Evolutionary conservation across 2,888 invertebrate genomes (phyloP).

Genomic region (Plagodis pulveraria): DNA sequence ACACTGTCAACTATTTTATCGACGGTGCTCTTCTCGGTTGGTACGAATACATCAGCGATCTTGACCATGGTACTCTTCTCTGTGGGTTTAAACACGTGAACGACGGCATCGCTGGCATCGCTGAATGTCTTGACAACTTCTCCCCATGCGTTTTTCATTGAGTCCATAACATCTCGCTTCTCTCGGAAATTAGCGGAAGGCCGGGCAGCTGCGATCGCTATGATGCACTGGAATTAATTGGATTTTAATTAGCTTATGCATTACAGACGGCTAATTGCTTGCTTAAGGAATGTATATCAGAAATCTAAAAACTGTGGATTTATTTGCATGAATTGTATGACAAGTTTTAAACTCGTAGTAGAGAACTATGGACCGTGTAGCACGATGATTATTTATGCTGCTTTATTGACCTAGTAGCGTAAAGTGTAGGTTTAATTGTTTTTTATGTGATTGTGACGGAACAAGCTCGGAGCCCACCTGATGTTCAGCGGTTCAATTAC

Average conservation of each 20-base stretch:
- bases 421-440: too few relatives aligned
- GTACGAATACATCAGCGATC: constrained; percentile 58
- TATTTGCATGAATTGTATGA: too few relatives aligned
- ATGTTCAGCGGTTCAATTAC: too few relatives aligned
- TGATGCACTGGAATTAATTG: constrained; percentile 48
- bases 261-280: constrained; percentile 18
- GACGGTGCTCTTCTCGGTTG: constrained; percentile 68
- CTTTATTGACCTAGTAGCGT: too few relatives aligned
- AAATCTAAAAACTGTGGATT: background rate
- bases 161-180: constrained; percentile 71
- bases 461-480: too few relatives aligned
- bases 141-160: constrained; percentile 70
- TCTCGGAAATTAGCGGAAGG: constrained; percentile 50
- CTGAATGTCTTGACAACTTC: constrained; percentile 66
- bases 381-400: too few relatives aligned
- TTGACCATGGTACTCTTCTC: constrained; percentile 69
- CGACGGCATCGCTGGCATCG: constrained; percentile 71
- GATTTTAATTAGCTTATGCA: constrained; percentile 13
- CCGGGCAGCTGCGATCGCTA: constrained; percentile 48
- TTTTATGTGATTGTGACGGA: too few relatives aligned
- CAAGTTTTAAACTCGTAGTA: too few relatives aligned
- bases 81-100: constrained; percentile 73
- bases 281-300: constrained; percentile 4
- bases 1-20: constrained; percentile 68
- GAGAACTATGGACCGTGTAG: too few relatives aligned